These are phyloP conservation scores for Numenius arquata DNA, from an alignment of 2,113 vertebrate species.

Conservation along the genomic window DNA sequence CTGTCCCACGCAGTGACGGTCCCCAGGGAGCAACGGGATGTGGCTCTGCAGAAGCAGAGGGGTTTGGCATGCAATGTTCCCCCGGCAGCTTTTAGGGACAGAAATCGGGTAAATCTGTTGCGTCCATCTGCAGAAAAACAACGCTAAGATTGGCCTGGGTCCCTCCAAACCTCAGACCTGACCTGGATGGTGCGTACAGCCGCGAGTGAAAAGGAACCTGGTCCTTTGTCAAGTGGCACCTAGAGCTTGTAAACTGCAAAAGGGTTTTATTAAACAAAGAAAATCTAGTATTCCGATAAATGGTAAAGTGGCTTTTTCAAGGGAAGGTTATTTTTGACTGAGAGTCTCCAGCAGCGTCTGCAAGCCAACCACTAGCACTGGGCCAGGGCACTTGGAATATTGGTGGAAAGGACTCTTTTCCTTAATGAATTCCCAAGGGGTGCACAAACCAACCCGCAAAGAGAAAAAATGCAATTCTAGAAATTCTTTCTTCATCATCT, in stretches of 20 bases:
- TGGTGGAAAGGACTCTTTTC: not conserved
- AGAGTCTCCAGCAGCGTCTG: not conserved
- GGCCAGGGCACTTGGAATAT: not conserved
- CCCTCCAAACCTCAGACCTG: not conserved
- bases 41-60: not conserved
- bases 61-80: not conserved
- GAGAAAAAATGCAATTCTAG: not conserved
- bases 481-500: not conserved
- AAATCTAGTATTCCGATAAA: not conserved
- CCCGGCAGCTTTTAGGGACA: not conserved
- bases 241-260: not conserved
- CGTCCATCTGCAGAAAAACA: not conserved
- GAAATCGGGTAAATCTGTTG: not conserved
- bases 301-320: not conserved
- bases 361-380: not conserved
- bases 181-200: fast-evolving
- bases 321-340: not conserved
- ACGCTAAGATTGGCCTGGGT: too few relatives aligned
- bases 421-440: not conserved
- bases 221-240: not conserved
- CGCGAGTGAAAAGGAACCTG: not conserved
- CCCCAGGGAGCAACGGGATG: not conserved
- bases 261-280: not conserved
- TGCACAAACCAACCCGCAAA: not conserved
- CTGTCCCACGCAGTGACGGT: not conserved